Percentiles rank a stretch among this genome's conserved stretches.
Evolutionary conservation across 2,797 vertebrate genomes (phyloP).

Genomic region (Bryconaethiops microstoma): DNA sequence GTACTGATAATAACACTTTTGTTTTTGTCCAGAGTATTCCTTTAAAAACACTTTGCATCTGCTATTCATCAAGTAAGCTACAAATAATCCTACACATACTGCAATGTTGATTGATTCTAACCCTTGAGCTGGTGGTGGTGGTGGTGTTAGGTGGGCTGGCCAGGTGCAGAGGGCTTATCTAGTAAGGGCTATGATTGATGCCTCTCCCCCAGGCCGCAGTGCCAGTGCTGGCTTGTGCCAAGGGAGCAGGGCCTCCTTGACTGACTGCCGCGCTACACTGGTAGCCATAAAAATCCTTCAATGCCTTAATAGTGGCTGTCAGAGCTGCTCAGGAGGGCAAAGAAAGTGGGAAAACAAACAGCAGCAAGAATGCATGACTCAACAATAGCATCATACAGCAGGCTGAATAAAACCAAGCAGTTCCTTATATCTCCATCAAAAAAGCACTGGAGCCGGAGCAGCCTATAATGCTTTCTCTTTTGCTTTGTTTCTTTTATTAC

Average conservation of each 20-base stretch:
- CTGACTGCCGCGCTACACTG: conserved; percentile 29
- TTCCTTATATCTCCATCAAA: background rate
- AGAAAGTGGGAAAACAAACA: conserved; percentile 44
- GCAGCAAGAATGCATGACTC: conserved; percentile 32
- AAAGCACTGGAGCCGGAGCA: background rate
- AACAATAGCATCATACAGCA: conserved; percentile 29
- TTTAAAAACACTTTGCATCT: conserved; percentile 26
- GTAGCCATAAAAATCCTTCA: conserved; percentile 46
- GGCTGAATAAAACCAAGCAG: conserved; percentile 41
- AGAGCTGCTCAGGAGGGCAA: conserved; percentile 21
- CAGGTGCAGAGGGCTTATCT: conserved; percentile 3
- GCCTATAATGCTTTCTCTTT: conserved; percentile 3
- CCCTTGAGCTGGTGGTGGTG: conserved; percentile 10
- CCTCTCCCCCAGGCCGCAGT: conserved; percentile 35
- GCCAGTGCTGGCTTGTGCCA: conserved; percentile 7
- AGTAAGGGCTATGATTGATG: conserved; percentile 35
- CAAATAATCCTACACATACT: conserved; percentile 3
- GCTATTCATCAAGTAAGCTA: conserved; percentile 19
- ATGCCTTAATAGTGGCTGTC: conserved; percentile 42
- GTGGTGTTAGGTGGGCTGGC: conserved; percentile 5
- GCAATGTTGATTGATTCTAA: conserved; percentile 22
- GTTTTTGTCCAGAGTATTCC: background rate
- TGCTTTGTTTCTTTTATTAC: conserved; percentile 26
- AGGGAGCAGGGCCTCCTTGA: conserved; percentile 28
- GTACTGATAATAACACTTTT: background rate